Evolutionary conservation across 2,113 vertebrate genomes (phyloP), one percentile per base, ranked within the genome.

Genomic region (Synchiropus splendidus): DNA sequence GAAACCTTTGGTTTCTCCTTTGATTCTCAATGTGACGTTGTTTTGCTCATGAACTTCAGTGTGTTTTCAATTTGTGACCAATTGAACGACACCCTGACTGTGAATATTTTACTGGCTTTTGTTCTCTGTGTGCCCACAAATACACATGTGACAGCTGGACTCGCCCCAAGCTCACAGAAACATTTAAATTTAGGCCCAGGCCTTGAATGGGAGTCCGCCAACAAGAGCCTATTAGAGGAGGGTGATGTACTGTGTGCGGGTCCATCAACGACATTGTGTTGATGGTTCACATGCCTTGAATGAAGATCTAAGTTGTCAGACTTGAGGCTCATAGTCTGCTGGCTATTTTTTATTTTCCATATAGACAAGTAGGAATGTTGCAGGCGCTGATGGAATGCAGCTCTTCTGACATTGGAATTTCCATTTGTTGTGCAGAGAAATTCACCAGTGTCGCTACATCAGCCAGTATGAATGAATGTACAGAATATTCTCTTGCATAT

Each of bases 131-230:
- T 56, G 43, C 55, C 79, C 84, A 81, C 77, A 70, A 83, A 71
- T 83, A 81, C 36, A 45, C 34, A 70, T 60, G 55, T 32, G 68
- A 80, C 64, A 87, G 61, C 61, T 81, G 72, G 63, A 59, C 47
- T 48, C 53, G 41, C 36, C 51, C 54, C 56, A 67, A 64, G 33
- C 54, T 48, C 41, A 48, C 18, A 31, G 45, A 54, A 51, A 48
- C 63, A 70, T 62, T 66, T 72, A 75, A 75, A 72, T 76, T 75
- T 67, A 69, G 70, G 31, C 50, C 55, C 31, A 66, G 59, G 45
- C 52, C 57, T 74, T 63, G 59, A 56, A 44, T 45, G 46, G 42
- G 50, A 49, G 37, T 68, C 64, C n/a, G 4, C 45, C 31, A 35
- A n/a, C 13, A 27, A 27, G 21, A 27, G 4, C 36, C 30, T 43